phyloP scores from a whole-genome alignment of 1,140 invertebrate species.

The Pseudoatta argentina region DNA sequence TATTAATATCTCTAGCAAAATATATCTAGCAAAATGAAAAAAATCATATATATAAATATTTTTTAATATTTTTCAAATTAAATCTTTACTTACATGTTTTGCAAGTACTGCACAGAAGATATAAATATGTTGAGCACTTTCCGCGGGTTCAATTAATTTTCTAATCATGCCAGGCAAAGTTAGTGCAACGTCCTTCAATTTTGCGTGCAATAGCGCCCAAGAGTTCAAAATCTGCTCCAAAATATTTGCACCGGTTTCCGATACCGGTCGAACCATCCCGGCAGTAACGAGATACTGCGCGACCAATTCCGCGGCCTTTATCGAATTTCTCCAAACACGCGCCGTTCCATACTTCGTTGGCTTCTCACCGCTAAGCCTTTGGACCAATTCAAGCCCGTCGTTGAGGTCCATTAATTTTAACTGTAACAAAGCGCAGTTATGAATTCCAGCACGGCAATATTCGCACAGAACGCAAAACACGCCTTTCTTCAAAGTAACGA shows the following conservation, averaged over 20 bases:
- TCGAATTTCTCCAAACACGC: slow-evolving; percentile 86
- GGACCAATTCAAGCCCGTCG: slow-evolving; percentile 84
- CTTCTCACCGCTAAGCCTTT: slow-evolving; percentile 84
- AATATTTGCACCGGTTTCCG: slow-evolving; percentile 85
- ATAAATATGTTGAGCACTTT: slow-evolving; percentile 88
- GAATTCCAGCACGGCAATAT: slow-evolving; percentile 15
- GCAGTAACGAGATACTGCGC: slow-evolving; percentile 86
- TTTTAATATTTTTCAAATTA: slow-evolving; percentile 8
- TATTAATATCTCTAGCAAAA: not conserved
- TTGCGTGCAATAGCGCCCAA: slow-evolving; percentile 83
- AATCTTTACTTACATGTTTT: slow-evolving; percentile 85
- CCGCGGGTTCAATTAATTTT: slow-evolving; percentile 87
- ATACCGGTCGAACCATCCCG: slow-evolving; percentile 86
- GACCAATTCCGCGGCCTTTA: slow-evolving; percentile 86
- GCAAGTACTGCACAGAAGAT: slow-evolving; percentile 87
- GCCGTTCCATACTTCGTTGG: slow-evolving; percentile 85
- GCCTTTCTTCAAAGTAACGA: not conserved
- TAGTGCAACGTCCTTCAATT: slow-evolving; percentile 82
- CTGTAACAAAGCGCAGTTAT: slow-evolving; percentile 74
- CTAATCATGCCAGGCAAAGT: slow-evolving; percentile 85
- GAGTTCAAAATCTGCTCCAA: slow-evolving; percentile 86
- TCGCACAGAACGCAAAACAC: not conserved
- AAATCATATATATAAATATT: not conserved
- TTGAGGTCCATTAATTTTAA: slow-evolving; percentile 86
- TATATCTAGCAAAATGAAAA: not conserved